These are phyloP conservation scores for Brassicogethes aeneus DNA, from an alignment of 2,888 invertebrate species.

Conservation along the genomic window DNA sequence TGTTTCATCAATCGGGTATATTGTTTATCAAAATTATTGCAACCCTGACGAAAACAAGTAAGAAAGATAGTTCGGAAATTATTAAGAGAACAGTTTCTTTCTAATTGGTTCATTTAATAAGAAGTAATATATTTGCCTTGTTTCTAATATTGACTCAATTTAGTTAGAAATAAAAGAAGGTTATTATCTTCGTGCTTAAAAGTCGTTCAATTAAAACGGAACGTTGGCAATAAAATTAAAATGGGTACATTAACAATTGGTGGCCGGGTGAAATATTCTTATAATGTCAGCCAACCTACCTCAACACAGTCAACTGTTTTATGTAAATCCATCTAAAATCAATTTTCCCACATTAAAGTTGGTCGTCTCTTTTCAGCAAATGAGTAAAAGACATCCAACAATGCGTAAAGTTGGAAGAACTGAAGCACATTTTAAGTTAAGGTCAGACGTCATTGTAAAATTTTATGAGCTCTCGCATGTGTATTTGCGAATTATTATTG, in stretches of 20 bases:
- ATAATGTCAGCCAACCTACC: background rate
- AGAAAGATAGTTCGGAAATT: too few relatives aligned
- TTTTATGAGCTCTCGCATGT: constrained; percentile 20
- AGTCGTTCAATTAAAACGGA: too few relatives aligned
- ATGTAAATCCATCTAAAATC: background rate
- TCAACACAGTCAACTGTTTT: background rate
- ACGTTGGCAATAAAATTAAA: background rate
- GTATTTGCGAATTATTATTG: constrained; percentile 15
- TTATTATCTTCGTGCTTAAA: too few relatives aligned
- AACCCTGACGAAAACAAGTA: too few relatives aligned
- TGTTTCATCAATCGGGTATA: too few relatives aligned
- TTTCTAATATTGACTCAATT: too few relatives aligned
- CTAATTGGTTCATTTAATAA: too few relatives aligned
- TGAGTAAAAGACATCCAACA: background rate
- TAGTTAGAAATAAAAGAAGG: too few relatives aligned
- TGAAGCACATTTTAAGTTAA: background rate
- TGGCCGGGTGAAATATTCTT: constrained; percentile 8
- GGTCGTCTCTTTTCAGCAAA: background rate
- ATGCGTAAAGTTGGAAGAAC: background rate
- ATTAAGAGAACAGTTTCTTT: too few relatives aligned
- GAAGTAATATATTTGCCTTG: too few relatives aligned
- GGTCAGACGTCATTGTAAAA: constrained; percentile 11
- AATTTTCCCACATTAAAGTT: background rate
- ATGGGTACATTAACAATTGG: background rate
- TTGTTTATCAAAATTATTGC: too few relatives aligned